Conservation (phyloP, 2,797 vertebrate genomes). For the Crypturellus tataupa region DNA sequence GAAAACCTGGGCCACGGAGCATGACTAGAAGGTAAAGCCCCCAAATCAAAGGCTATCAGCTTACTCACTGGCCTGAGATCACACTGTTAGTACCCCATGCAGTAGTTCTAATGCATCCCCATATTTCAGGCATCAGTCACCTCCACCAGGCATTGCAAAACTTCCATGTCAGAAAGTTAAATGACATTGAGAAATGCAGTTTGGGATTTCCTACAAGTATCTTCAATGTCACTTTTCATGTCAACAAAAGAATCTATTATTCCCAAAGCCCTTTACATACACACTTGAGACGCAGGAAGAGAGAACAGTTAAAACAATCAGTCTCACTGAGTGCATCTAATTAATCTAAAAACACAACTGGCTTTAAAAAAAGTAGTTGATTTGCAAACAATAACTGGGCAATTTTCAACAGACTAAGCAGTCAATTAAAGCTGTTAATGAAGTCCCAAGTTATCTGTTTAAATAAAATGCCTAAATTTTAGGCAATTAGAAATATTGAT, state of each 20-base stretch:
- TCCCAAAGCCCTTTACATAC: neutral
- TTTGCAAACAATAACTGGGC: neutral
- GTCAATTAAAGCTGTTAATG: neutral
- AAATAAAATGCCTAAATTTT: neutral
- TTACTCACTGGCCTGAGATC: neutral
- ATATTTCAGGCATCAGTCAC: neutral
- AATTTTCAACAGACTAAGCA: constrained; percentile 13
- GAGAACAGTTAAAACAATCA: neutral
- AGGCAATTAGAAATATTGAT: neutral
- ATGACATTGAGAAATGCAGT: neutral
- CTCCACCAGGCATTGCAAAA: neutral
- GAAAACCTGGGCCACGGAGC: neutral
- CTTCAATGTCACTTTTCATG: neutral
- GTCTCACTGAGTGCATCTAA: neutral
- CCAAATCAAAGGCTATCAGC: neutral
- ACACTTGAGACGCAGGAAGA: neutral
- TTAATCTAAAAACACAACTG: neutral
- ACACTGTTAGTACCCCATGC: neutral
- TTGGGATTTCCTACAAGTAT: neutral
- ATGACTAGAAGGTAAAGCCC: neutral
- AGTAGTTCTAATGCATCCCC: neutral
- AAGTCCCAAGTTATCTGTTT: neutral
- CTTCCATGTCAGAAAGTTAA: neutral
- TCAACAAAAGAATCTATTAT: neutral
- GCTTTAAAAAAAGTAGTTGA: neutral